Base-by-base conservation (phyloP, 1,140 invertebrate genomes). In the Zophobas morio region DNA sequence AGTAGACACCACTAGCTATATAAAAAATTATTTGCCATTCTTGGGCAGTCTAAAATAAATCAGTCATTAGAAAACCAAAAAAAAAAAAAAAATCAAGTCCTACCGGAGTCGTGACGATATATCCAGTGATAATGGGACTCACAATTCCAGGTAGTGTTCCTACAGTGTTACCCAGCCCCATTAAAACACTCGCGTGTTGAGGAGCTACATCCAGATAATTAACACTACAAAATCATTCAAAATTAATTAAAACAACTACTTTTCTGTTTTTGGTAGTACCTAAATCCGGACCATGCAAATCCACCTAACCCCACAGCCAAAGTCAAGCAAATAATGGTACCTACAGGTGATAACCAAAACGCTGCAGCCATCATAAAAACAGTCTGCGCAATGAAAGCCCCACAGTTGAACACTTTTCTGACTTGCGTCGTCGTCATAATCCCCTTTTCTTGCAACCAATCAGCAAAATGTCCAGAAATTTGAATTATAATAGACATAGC, bases 201-300 rank as follows among this genome's bases (percentile, higher is more conserved):
- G 95, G 94, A 4, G 95, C 95, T 79, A 97, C 92, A 85, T 97
- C 95, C 83, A 97, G 85, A 84, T 96, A 94, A 87, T 97, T 96
- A 2, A 96, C 94, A 85, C 94, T 94, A 84, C 84, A 89, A 78
- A 54, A 35, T 89, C 20, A 20, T 20, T 20, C 20, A 20, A 20
- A 20, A 20, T 20, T 20, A 20, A 20, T 63, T 5, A 35, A 63
- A 3, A n/a, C 20, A 34, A 46, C 40, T 5, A 40, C 33, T 70
- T 70, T 46, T 63, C 37, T 20, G 40, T 51, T 47, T 4, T 46
- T 5, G 4, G 40, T 42, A 46, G 4, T 63, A 94, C 93, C 92
- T 93, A 84, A 94, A 96, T 63, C 94, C 96, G n/a, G 94, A 93
- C 94, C 94, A 96, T 2, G 95, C 94, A 84, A 97, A 96, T 0